These are phyloP conservation scores for Drosophila incognita DNA, from an alignment of 2,888 invertebrate species.

Conservation along the genomic window DNA sequence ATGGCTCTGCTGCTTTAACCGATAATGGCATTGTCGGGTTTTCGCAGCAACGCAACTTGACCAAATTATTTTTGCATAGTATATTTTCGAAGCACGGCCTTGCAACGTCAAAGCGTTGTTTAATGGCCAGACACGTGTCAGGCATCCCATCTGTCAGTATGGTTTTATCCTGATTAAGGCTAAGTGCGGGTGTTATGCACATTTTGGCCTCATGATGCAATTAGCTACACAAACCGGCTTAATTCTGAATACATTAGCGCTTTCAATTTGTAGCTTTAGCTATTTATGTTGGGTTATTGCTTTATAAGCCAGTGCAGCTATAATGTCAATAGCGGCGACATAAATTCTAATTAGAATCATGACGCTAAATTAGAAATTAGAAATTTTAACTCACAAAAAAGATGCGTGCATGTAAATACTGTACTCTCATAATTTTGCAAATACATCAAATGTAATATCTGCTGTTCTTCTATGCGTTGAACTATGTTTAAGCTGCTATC, in stretches of 20 bases:
- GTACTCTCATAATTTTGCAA: not conserved
- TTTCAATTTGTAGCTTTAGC: not conserved
- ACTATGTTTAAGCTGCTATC: too few relatives aligned
- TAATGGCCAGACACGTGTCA: slow-evolving; percentile 46
- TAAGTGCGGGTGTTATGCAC: slow-evolving; percentile 24
- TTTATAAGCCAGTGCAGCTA: not conserved
- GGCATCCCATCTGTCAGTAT: slow-evolving; percentile 11
- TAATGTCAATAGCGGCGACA: not conserved
- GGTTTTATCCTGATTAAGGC: slow-evolving; percentile 14
- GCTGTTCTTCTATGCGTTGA: not conserved
- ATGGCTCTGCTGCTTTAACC: slow-evolving; percentile 20
- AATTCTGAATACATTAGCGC: slow-evolving; percentile 2
- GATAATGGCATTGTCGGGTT: slow-evolving; percentile 36
- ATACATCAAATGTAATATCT: not conserved
- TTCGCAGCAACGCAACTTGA: slow-evolving; percentile 49
- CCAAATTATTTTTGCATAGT: slow-evolving; percentile 58
- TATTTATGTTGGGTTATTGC: not conserved
- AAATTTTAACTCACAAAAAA: not conserved
- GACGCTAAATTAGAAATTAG: not conserved
- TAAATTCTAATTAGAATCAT: not conserved
- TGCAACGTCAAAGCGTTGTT: slow-evolving; percentile 46
- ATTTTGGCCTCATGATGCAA: slow-evolving; percentile 44
- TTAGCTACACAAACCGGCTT: slow-evolving; percentile 40
- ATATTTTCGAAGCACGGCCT: slow-evolving; percentile 36
- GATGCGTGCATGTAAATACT: not conserved